Evolutionary conservation across 2,888 invertebrate species (phyloP).

Genomic region (Ecdyonurus torrentis): DNA sequence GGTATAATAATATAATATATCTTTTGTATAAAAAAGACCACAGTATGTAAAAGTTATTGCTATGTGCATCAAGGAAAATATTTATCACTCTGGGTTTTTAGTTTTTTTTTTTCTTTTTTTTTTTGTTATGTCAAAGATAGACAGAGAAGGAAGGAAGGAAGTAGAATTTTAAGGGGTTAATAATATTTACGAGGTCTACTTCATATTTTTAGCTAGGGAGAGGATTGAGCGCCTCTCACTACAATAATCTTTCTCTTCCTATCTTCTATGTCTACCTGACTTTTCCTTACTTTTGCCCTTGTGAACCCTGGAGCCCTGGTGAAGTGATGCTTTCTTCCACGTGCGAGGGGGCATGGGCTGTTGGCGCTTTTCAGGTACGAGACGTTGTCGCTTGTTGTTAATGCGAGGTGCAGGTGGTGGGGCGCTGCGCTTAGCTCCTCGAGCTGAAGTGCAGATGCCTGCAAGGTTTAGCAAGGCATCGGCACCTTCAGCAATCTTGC

Average conservation of each 20-base stretch:
- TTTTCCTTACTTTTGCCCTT: background rate
- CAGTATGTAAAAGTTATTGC: background rate
- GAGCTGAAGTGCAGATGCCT: constrained; percentile 33
- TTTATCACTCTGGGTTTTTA: background rate
- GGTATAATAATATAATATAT: background rate
- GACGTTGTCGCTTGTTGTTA: background rate
- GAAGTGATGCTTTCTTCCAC: background rate
- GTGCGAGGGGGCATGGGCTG: background rate
- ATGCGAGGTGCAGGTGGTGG: background rate
- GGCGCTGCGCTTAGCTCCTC: background rate
- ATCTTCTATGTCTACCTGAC: background rate
- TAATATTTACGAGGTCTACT: too few species aligned
- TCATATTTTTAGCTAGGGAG: too few species aligned
- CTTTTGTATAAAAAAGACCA: background rate
- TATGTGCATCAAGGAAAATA: background rate
- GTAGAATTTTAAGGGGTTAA: too few species aligned
- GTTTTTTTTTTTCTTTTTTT: background rate
- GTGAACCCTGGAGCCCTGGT: background rate
- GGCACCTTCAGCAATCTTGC: constrained; percentile 54
- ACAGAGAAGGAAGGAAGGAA: background rate
- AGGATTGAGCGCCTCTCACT: background rate
- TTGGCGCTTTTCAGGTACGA: background rate
- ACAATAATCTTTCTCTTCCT: background rate
- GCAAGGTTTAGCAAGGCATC: constrained; percentile 62
- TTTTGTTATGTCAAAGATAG: background rate